Evolutionary conservation across 1,140 invertebrate genomes (phyloP), one percentile per base, ranked within the genome.

Genomic region (Drosophila fuyamai): DNA sequence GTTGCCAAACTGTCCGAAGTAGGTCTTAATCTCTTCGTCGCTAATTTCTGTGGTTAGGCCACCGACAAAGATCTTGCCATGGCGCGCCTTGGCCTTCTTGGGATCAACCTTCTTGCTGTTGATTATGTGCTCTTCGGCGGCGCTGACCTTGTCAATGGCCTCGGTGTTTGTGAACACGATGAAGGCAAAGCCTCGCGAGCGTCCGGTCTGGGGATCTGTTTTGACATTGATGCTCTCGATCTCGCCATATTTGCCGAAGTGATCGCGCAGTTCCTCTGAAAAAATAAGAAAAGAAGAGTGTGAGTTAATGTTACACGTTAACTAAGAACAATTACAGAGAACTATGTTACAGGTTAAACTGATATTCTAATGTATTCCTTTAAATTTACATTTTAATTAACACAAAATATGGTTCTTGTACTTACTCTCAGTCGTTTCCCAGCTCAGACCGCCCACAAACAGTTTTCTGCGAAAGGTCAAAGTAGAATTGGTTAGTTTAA

Each of bases 351-450:
- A 23, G 3, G 23, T 23, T 23, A 23, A 23, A 23, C 23, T 23
- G 23, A 23, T 23, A 23, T 23, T 23, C 23, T 23, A 23, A 23
- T 23, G 23, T 23, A 23, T 23, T 23, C 23, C 3, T 23, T 23
- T 23, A 23, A 23, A 23, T 23, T 23, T 23, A 23, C 3, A 23
- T 23, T 23, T 23, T 23, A 23, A 23, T 23, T 23, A 23, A 23
- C 3, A 23, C 23, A 23, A 23, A 23, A 23, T 23, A 23, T 23
- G 23, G 23, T 23, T 23, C 4, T 57, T 56, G 0, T 58, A 89
- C 97, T 97, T 94, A 99, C 98, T 98, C 93, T 99, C 97, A 93
- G 97, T 97, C 18, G 98, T 99, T 95, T 98, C 97, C 97, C 98
- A 99, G 94, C 97, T 98, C 70, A 99, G 94, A 67, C 97, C 98